phyloP scores from a whole-genome alignment of 2,797 vertebrate genomes.

The Pseudochirops corinnae region DNA sequence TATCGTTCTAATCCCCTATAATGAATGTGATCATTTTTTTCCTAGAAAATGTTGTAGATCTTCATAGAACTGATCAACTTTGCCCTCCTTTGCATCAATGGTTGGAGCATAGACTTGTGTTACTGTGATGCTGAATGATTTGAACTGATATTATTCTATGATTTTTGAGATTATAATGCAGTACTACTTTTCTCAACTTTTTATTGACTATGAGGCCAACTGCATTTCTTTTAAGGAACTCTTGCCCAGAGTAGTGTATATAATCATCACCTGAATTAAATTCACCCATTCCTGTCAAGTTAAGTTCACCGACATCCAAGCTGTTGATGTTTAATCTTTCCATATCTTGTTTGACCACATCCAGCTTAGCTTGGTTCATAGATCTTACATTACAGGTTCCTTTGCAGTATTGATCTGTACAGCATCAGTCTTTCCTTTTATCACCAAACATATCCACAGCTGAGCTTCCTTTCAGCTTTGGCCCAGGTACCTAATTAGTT shows the following conservation, averaged over 20 bases:
- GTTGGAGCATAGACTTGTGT: too few species aligned
- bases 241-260: not conserved
- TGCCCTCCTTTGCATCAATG: too few species aligned
- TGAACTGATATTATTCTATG: too few species aligned
- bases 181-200: not conserved
- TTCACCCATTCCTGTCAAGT: not conserved
- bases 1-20: too few species aligned
- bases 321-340: too few species aligned
- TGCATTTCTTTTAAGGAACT: not conserved
- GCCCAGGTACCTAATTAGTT: not conserved
- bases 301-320: not conserved
- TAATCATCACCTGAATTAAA: not conserved
- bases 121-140: too few species aligned
- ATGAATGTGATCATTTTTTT: too few species aligned
- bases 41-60: too few species aligned
- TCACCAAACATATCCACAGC: not conserved
- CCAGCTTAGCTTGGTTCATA: not conserved
- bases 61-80: too few species aligned
- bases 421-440: not conserved
- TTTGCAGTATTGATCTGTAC: not conserved
- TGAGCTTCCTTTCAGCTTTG: not conserved
- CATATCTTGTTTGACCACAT: not conserved
- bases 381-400: not conserved
- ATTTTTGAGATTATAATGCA: too few species aligned
- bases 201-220: not conserved